phyloP scores from a whole-genome alignment of 2,113 vertebrate genomes.

The Theristicus caerulescens region DNA sequence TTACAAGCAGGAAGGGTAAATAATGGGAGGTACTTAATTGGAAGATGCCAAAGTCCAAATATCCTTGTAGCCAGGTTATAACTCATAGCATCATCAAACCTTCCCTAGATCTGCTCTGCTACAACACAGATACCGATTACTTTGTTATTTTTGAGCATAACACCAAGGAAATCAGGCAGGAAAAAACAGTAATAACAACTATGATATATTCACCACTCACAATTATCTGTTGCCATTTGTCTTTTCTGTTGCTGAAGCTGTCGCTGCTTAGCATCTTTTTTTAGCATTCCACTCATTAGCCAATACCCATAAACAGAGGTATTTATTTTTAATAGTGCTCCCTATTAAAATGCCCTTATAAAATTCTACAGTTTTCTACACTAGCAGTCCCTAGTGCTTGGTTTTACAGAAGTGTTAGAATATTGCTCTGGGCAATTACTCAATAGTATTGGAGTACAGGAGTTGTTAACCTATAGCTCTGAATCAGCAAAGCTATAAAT shows the following conservation, averaged over 20 bases:
- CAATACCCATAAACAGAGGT: conserved; percentile 7
- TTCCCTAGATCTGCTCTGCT: neutral
- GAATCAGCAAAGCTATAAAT: conserved; percentile 32
- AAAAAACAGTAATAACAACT: neutral
- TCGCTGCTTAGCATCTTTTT: neutral
- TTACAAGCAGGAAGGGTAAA: neutral
- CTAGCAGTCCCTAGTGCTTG: neutral
- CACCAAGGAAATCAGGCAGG: neutral
- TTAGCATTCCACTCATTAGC: neutral
- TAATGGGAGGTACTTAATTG: neutral
- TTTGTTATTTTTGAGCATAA: neutral
- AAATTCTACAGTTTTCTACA: neutral
- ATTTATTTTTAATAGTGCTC: conserved; percentile 37
- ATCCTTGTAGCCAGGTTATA: neutral
- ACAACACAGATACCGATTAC: neutral
- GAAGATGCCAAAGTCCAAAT: neutral
- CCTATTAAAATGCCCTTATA: conserved; percentile 37
- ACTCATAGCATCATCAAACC: neutral
- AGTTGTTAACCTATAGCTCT: conserved; percentile 34
- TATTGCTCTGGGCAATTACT: conserved; percentile 29
- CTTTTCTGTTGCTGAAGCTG: neutral
- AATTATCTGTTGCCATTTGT: neutral
- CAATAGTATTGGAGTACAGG: neutral
- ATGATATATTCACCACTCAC: neutral
- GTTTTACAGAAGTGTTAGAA: conserved; percentile 45